phyloP scores from a whole-genome alignment of 2,797 vertebrate genomes.

The Thalassophryne amazonica region DNA sequence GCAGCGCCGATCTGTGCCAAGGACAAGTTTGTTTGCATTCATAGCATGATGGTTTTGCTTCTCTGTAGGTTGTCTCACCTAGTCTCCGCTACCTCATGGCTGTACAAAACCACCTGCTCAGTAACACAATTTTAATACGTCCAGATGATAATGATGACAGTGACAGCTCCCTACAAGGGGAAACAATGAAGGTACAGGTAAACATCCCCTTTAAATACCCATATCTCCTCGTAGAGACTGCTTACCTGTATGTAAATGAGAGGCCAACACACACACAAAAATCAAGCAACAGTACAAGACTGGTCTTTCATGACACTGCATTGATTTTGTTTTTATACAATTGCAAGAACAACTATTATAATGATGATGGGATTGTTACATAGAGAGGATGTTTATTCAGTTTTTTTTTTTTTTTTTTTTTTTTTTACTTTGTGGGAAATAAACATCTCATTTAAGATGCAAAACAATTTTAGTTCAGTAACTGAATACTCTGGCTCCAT shows the following conservation, averaged over 20 bases:
- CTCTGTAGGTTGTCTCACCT: constrained; percentile 90
- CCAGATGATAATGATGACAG: constrained; percentile 97
- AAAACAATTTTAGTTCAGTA: no score
- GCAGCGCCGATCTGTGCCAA: constrained; percentile 10
- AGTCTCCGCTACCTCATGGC: constrained; percentile 98
- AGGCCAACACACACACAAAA: neutral
- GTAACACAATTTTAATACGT: constrained; percentile 96
- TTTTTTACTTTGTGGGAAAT: no score
- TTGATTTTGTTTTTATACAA: neutral
- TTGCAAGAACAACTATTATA: no score
- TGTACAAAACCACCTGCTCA: constrained; percentile 98
- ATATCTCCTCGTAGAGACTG: constrained; percentile 51
- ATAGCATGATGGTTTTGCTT: constrained; percentile 2
- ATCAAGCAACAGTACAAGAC: constrained; percentile 1
- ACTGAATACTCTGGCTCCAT: no score
- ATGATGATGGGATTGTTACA: no score
- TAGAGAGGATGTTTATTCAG: no score
- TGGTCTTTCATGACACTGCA: neutral
- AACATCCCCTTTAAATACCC: constrained; percentile 94
- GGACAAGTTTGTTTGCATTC: neutral
- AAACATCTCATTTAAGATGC: no score
- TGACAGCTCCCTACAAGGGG: constrained; percentile 99
- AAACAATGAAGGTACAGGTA: constrained; percentile 99
- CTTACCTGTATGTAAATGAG: constrained; percentile 13
- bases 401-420: no score